A percentile compares a stretch with the other conserved stretches of the same genome.
Evolutionary conservation across 2,113 vertebrate species (phyloP).

Genomic region (Herpetotheres cachinnans): DNA sequence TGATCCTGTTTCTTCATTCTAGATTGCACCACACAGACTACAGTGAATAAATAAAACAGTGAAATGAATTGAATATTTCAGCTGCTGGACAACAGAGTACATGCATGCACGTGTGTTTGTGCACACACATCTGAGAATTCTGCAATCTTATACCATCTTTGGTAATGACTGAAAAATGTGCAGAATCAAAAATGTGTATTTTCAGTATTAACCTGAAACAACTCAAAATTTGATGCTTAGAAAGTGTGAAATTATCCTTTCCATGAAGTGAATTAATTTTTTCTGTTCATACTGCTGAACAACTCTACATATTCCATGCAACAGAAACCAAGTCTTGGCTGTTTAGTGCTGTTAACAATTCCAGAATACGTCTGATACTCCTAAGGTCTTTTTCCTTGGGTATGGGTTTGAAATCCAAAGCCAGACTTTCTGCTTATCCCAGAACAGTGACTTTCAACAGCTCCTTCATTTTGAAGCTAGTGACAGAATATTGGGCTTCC

Average conservation of each 20-base stretch:
- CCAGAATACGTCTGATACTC: background rate
- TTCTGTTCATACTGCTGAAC: background rate
- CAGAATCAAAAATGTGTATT: background rate
- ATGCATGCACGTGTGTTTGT: background rate
- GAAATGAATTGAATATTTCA: background rate
- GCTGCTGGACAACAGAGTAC: background rate
- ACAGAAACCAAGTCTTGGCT: background rate
- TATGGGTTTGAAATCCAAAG: background rate
- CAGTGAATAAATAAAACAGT: background rate
- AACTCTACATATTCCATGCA: background rate
- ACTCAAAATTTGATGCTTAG: background rate
- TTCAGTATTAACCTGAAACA: background rate
- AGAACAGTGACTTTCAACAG: background rate
- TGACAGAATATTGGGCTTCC: background rate
- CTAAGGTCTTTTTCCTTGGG: background rate
- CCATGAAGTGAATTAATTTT: background rate
- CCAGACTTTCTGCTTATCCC: background rate
- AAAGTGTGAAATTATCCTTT: background rate
- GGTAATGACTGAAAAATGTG: background rate
- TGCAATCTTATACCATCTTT: background rate
- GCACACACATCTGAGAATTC: background rate
- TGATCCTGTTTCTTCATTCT: background rate
- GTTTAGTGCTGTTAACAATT: background rate
- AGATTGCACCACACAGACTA: background rate
- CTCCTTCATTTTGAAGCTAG: background rate